Base-by-base conservation (phyloP, 2,113 vertebrate species). In the Nibea albiflora region DNA sequence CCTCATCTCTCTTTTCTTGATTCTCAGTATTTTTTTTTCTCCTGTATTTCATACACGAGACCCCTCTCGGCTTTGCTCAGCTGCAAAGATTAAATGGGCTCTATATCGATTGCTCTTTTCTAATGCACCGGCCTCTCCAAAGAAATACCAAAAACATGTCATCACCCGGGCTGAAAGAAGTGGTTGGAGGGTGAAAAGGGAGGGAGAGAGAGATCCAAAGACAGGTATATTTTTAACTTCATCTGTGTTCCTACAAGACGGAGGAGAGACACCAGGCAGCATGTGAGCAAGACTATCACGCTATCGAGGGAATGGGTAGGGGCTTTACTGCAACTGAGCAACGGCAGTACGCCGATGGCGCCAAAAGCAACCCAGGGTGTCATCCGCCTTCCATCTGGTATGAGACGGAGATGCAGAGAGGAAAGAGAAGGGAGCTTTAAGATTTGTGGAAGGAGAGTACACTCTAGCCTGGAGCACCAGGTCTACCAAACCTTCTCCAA, bases 41-140 rank as follows among this genome's bases (percentile, higher is more conserved):
- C 71, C 54, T 73, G 57, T 47, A 50, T 78, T 70, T 80, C 70
- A 64, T 81, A 84, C 80, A 84, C 42, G 24, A 86, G 69, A 76
- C 61, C 31, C 72, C 47, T 88, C 84, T 84, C 80, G 20, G 75
- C 62, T 84, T 75, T 46, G 85, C 77, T 85, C 81, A 70, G 73
- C 88, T 82, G 83, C 84, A 78, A 87, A 89, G 90, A 89, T 91
- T 91, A 93, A 94, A 94, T 92, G 75, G 83, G 83, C 85, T 85
- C 26, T 70, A 35, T 87, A 94, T 94, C 84, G 91, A 94, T 94
- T 90, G 86, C 84, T 78, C 52, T 75, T 91, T 88, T 92, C 85
- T 89, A 90, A 93, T 89, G 89, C 80, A 60, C 75, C 62, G 52
- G 84, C 66, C 82, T 81, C 76, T 91, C 81, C 73, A 76, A 90